Conservation (phyloP, 2,113 vertebrate species). For the Eulacestoma nigropectus region DNA sequence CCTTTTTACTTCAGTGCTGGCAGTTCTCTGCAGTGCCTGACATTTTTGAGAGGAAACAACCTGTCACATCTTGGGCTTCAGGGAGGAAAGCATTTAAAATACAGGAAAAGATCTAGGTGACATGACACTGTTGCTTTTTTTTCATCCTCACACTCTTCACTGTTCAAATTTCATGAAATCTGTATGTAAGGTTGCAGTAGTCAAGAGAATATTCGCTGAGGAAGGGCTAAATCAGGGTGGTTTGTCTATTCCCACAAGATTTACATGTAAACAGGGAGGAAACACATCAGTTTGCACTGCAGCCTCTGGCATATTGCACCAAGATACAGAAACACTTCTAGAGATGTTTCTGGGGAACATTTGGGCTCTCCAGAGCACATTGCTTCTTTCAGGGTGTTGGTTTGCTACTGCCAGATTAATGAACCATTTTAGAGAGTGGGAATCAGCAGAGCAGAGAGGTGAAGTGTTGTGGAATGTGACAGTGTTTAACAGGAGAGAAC, state of each 20-base stretch:
- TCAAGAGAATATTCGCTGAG: neutral
- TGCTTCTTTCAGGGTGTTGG: neutral
- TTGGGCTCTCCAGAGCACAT: neutral
- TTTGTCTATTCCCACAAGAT: neutral
- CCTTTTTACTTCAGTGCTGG: constrained; percentile 40
- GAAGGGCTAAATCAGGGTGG: neutral
- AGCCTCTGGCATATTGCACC: neutral
- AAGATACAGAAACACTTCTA: neutral
- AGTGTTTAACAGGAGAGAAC: neutral
- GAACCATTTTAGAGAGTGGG: neutral
- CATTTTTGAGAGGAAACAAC: constrained; percentile 25
- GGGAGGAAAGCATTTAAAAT: constrained; percentile 5
- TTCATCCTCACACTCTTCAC: neutral
- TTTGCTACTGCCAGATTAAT: constrained; percentile 40
- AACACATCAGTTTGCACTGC: neutral
- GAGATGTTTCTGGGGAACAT: neutral
- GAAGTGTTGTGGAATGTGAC: neutral
- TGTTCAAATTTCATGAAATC: neutral
- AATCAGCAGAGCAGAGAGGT: neutral
- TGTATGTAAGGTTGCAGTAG: neutral
- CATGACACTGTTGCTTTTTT: neutral
- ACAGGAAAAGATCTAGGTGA: neutral
- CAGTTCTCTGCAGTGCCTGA: constrained; percentile 18
- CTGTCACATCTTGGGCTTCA: neutral
- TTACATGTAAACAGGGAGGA: neutral